Percentiles rank a stretch among this genome's conserved stretches.
phyloP scores from a whole-genome alignment of 2,113 vertebrate genomes.

The Grus americana region DNA sequence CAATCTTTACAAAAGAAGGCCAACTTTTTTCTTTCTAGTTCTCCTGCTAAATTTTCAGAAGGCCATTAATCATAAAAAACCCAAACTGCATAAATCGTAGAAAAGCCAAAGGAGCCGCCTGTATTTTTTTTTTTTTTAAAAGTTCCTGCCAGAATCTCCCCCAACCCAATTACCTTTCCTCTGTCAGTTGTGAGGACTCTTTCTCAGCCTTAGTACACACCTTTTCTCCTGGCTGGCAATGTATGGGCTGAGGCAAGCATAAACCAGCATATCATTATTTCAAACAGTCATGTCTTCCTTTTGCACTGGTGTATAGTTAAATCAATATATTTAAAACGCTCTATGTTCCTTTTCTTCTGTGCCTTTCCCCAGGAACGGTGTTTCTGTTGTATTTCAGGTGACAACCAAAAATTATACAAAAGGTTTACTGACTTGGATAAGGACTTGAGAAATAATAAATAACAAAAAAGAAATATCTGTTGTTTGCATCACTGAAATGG shows the following conservation, averaged over 20 bases:
- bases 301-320: not conserved
- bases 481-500: conserved; percentile 7
- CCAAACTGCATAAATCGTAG: not conserved
- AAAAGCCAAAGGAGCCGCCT: conserved; percentile 1
- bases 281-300: not conserved
- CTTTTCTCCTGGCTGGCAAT: not conserved
- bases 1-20: not conserved
- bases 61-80: not conserved
- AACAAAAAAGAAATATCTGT: not conserved
- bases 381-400: conserved; percentile 10
- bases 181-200: not conserved
- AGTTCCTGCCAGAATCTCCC: not conserved
- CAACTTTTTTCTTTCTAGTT: not conserved
- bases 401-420: not conserved
- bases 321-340: not conserved
- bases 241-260: not conserved
- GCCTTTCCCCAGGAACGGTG: not conserved
- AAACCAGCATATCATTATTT: not conserved
- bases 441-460: not conserved
- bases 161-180: not conserved
- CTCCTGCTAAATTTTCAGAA: not conserved
- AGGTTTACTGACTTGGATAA: not conserved
- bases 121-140: not conserved
- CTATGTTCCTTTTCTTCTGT: not conserved
- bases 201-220: not conserved